Conservation (phyloP, 2,888 invertebrate genomes). For the Hydropsyche betteni region DNA sequence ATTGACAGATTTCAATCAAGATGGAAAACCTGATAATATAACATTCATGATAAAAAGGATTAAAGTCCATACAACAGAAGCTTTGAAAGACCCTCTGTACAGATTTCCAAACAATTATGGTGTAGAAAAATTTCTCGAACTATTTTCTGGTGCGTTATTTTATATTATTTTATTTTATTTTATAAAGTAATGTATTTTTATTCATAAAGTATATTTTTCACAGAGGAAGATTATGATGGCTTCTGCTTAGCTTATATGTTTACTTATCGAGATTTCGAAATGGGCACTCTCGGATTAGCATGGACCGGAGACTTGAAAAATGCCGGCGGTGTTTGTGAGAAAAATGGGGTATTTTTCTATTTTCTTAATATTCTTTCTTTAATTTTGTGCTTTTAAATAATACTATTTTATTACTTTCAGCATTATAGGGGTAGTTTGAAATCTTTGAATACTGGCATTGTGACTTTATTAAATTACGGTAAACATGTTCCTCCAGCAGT, state of each 20-base stretch:
- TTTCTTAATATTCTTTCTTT: neutral
- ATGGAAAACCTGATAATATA: constrained; percentile 90
- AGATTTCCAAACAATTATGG: constrained; percentile 95
- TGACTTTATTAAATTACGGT: constrained; percentile 96
- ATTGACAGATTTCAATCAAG: constrained; percentile 86
- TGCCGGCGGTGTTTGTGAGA: constrained; percentile 98
- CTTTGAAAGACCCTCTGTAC: constrained; percentile 85
- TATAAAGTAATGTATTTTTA: neutral
- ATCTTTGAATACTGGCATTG: constrained; percentile 97
- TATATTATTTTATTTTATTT: neutral
- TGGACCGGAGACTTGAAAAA: constrained; percentile 98
- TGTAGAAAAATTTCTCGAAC: constrained; percentile 96
- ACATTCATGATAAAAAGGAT: constrained; percentile 96
- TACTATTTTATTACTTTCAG: constrained; percentile 62
- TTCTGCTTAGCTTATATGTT: constrained; percentile 99
- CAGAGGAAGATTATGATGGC: constrained; percentile 97
- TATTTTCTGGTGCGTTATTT: constrained; percentile 83
- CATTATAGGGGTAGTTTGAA: constrained; percentile 93
- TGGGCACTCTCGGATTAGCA: constrained; percentile 95
- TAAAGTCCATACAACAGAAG: constrained; percentile 89
- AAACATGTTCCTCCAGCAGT: constrained; percentile 98
- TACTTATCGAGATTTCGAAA: constrained; percentile 95
- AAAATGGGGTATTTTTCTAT: constrained; percentile 78
- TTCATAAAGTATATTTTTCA: constrained; percentile 54
- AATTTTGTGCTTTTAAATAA: constrained; percentile 27